Percentiles rank a stretch among this genome's conserved stretches.
Conservation (phyloP, 2,888 invertebrate species). For the Dryobota labecula region DNA sequence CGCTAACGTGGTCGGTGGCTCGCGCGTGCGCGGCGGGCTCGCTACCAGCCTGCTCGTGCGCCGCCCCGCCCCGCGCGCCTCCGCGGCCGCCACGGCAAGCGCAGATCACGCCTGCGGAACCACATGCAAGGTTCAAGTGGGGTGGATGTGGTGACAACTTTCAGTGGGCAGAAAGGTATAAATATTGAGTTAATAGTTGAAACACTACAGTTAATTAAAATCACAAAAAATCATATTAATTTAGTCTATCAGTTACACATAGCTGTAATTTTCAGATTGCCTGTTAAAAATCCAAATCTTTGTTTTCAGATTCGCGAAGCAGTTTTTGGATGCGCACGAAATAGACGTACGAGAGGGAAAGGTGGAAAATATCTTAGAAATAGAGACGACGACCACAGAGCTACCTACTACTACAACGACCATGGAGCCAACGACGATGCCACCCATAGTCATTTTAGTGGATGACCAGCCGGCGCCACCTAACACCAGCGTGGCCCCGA, state of each 20-base stretch:
- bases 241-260: neutral
- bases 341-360: slow-evolving; percentile 87
- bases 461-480: slow-evolving; percentile 86
- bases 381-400: slow-evolving; percentile 81
- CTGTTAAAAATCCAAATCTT: neutral
- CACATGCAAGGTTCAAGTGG: slow-evolving; percentile 94
- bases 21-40: slow-evolving; percentile 94
- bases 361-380: slow-evolving; percentile 80
- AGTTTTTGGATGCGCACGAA: slow-evolving; percentile 93
- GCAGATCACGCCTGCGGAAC: slow-evolving; percentile 93
- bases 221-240: neutral
- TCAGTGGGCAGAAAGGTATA: slow-evolving; percentile 92
- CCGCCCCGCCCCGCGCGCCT: slow-evolving; percentile 92
- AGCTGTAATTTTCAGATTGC: neutral
- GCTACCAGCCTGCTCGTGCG: slow-evolving; percentile 94
- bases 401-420: slow-evolving; percentile 76
- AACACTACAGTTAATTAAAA: neutral
- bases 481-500: slow-evolving; percentile 79
- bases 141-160: slow-evolving; percentile 96
- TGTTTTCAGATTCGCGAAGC: slow-evolving; percentile 91
- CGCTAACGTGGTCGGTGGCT: slow-evolving; percentile 94
- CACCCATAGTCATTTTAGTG: slow-evolving; percentile 86
- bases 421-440: slow-evolving; percentile 77
- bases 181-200: neutral
- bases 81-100: slow-evolving; percentile 89